phyloP scores from a whole-genome alignment of 2,888 invertebrate genomes.

The Platycnemis pennipes region DNA sequence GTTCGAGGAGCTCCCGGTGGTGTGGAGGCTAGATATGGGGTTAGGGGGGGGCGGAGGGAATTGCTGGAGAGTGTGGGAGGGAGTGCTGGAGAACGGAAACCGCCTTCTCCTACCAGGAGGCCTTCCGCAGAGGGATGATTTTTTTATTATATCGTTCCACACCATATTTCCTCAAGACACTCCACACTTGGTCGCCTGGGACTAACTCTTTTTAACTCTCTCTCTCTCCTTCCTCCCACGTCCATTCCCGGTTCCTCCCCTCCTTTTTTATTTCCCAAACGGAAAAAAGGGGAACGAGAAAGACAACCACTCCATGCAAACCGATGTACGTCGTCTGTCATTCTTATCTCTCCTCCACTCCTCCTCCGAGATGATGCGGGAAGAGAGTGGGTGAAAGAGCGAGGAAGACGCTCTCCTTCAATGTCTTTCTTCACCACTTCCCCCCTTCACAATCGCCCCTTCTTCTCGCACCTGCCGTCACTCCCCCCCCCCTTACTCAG shows the following conservation, averaged over 20 bases:
- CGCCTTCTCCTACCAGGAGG: not conserved
- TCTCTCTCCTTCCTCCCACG: not conserved
- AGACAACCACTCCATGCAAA: not conserved
- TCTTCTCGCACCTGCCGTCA: slow-evolving; percentile 37
- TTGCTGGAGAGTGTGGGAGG: no score
- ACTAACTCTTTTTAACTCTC: not conserved
- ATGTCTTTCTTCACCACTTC: not conserved
- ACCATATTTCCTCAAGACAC: not conserved
- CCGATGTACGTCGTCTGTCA: slow-evolving; percentile 39
- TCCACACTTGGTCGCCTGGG: not conserved
- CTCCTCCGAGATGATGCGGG: not conserved
- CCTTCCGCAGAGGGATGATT: not conserved
- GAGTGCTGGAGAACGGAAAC: not conserved
- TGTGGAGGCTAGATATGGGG: no score
- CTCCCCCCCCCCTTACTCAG: no score
- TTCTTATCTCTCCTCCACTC: slow-evolving; percentile 41
- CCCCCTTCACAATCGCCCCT: not conserved
- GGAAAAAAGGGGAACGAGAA: not conserved
- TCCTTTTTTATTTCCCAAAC: not conserved
- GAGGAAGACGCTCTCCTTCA: not conserved
- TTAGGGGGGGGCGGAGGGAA: not conserved
- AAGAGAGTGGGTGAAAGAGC: not conserved
- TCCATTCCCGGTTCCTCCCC: not conserved
- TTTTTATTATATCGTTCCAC: not conserved
- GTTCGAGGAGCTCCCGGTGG: not conserved